Conservation (phyloP, 2,113 vertebrate genomes). For the Aegithalos caudatus region DNA sequence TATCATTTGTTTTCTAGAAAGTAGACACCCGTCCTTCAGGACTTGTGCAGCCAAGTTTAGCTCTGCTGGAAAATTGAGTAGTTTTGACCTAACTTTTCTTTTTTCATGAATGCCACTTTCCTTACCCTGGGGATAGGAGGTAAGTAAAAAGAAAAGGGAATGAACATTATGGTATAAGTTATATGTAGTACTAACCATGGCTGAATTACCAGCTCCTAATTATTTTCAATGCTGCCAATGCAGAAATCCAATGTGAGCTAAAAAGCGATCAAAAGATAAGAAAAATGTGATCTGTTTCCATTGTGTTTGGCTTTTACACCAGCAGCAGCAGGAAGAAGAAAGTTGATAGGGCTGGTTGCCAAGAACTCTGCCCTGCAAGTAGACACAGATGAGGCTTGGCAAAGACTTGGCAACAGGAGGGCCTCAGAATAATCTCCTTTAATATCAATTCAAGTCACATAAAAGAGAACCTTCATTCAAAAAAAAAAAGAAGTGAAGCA, state of each 20-base stretch:
- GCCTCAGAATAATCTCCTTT: neutral
- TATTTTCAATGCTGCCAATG: neutral
- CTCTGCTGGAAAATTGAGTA: conserved; percentile 36
- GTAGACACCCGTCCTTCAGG: conserved; percentile 40
- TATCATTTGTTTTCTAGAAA: conserved; percentile 55
- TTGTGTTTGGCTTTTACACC: neutral
- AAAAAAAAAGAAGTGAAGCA: neutral
- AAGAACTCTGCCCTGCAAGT: neutral
- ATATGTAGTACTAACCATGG: neutral
- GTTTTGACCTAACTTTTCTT: conserved; percentile 26
- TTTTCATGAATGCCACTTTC: neutral
- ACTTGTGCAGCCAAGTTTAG: conserved; percentile 17
- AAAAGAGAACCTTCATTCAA: neutral
- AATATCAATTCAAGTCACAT: neutral
- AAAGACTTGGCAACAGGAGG: neutral
- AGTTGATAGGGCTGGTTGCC: neutral
- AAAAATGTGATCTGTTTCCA: neutral
- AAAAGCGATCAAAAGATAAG: neutral
- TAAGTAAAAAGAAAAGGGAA: neutral
- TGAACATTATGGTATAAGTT: neutral
- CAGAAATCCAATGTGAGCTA: neutral
- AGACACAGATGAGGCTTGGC: neutral
- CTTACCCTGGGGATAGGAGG: neutral
- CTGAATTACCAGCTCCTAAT: neutral
- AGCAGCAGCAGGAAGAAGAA: neutral